Base-by-base conservation (phyloP, 2,113 vertebrate genomes). In the Isichthys henryi region DNA sequence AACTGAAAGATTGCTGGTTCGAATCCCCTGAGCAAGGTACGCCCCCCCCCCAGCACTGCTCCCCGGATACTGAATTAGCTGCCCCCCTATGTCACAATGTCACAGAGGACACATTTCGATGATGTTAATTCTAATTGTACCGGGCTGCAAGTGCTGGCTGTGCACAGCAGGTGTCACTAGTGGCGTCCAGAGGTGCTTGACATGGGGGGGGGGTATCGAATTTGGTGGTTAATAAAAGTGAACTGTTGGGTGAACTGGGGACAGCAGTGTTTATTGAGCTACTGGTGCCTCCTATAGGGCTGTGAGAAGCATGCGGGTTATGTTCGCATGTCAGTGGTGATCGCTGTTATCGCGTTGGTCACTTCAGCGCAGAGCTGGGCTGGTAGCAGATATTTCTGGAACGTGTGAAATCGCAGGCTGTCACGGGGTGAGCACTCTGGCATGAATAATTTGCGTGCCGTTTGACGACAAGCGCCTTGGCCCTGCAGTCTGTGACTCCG, bases 401-500 rank as follows among this genome's bases (percentile, higher is more conserved):
- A 17, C 0, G 35, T 43, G 62, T 70, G 62, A 7, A 66, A 66
- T 66, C 9, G n/a, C 62, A 27, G 62, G 62, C n/a, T 27, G 62
- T 66, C 62, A 13, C 11, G 62, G n/a, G 3, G n/a, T 27, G n/a
- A 31, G 21, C 21, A 8, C 56, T 62, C 2, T 9, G 6, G 21
- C 23, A 9, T 11, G 70, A 39, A 77, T 19, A 19, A 77, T 15
- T 15, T 19, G 31, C 31, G 15, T 23, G 19, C 5, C 11, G 27
- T 87, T 35, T 23, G 31, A 21, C 23, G 45, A 45, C 62, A 35
- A 2, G 74, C 88, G 10, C 62, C 13, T 88, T 13, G 17, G 3
- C 66, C 31, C 45, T 23, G 84, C 52, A 98, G 97, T 96, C 97
- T 23, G 95, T 97, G 90, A 97, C 96, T 1, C 97, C 97, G 0